A percentile compares a stretch with the other conserved stretches of the same genome.
These are phyloP conservation scores for Iphiclides podalirius DNA, from an alignment of 2,888 invertebrate species.

Conservation along the genomic window DNA sequence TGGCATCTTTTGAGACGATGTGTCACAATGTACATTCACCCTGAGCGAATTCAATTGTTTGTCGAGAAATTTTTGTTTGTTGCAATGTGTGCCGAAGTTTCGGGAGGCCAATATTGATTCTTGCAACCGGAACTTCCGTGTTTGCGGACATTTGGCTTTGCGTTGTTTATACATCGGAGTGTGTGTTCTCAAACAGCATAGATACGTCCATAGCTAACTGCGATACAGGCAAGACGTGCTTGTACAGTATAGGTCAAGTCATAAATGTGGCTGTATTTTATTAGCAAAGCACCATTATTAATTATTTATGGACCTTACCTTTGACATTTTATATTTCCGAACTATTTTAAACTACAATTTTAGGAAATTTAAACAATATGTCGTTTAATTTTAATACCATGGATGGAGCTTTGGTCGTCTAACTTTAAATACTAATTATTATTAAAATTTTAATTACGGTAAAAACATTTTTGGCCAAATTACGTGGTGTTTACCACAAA, in stretches of 20 bases:
- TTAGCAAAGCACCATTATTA: too few species aligned
- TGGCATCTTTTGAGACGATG: slow-evolving; percentile 4
- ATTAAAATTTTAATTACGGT: slow-evolving; percentile 18
- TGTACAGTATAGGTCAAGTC: too few species aligned
- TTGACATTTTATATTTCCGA: too few species aligned
- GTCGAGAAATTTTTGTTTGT: slow-evolving; percentile 18
- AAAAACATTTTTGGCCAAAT: slow-evolving; percentile 8
- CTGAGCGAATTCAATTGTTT: slow-evolving; percentile 15
- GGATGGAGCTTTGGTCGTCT: slow-evolving; percentile 10
- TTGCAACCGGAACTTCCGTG: slow-evolving; percentile 22
- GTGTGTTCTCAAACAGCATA: slow-evolving; percentile 13
- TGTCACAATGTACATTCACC: slow-evolving; percentile 10
- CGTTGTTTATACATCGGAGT: slow-evolving; percentile 18
- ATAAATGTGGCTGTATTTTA: too few species aligned
- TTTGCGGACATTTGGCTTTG: slow-evolving; percentile 24
- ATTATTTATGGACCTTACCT: too few species aligned
- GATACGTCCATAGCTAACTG: background rate
- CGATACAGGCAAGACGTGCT: background rate
- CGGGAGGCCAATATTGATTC: slow-evolving; percentile 20
- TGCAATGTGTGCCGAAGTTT: slow-evolving; percentile 1
- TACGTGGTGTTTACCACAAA: slow-evolving; percentile 6
- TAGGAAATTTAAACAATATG: too few species aligned
- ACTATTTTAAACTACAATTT: too few species aligned
- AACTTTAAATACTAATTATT: slow-evolving; percentile 22
- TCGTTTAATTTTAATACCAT: too few species aligned